Evolutionary conservation across 2,797 vertebrate genomes (phyloP).

Genomic region (Spinus olivaceus): DNA sequence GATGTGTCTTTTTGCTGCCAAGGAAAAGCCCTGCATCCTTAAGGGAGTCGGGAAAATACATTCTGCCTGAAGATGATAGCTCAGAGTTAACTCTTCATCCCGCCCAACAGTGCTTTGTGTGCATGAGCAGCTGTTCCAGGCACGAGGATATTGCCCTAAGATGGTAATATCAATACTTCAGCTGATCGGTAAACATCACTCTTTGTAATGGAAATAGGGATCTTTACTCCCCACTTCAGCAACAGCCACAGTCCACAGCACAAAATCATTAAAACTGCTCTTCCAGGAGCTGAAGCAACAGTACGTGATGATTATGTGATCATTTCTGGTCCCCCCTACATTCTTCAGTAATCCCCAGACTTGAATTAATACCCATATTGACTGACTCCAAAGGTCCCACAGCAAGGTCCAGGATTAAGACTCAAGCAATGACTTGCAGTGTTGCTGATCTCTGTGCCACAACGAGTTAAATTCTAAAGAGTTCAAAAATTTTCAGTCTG

Average conservation of each 20-base stretch:
- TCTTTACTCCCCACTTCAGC: neutral
- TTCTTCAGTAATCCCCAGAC: neutral
- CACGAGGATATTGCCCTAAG: neutral
- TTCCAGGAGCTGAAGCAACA: neutral
- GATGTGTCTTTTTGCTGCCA: neutral
- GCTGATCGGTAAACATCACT: neutral
- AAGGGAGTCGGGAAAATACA: neutral
- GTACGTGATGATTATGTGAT: neutral
- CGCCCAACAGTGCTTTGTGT: neutral
- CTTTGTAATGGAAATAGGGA: neutral
- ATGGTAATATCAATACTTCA: neutral
- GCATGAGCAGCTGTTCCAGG: neutral
- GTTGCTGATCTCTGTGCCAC: neutral
- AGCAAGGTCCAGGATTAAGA: neutral
- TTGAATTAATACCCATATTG: neutral
- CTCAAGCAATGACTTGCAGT: neutral
- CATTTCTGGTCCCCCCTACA: rapidly evolving
- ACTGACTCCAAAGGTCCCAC: neutral
- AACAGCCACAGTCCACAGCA: neutral
- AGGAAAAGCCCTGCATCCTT: neutral
- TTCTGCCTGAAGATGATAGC: neutral
- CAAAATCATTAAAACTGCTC: neutral
- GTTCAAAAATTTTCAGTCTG: neutral
- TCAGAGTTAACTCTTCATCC: neutral
- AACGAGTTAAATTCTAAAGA: neutral